A percentile compares a stretch with the other conserved stretches of the same genome.
Evolutionary conservation across 2,888 invertebrate genomes (phyloP).

Genomic region (Drosophila demipolita): DNA sequence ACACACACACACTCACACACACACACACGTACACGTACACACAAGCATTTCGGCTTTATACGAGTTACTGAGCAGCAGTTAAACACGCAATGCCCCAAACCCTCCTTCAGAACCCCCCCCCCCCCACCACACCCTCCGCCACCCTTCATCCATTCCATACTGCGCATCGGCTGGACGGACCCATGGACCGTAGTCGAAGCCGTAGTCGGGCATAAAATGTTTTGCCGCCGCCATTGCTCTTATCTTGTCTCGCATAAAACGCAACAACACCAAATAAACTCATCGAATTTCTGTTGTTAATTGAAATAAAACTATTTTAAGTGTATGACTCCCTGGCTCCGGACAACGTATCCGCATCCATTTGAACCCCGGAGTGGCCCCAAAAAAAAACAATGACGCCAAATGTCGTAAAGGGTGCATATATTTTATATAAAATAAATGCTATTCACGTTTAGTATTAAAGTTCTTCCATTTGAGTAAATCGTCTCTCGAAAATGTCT

Average conservation of each 20-base stretch:
- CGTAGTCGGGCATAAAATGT: constrained; percentile 63
- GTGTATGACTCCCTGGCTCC: constrained; percentile 30
- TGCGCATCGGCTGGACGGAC: constrained; percentile 47
- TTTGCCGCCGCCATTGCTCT: constrained; percentile 72
- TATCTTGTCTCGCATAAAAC: constrained; percentile 77
- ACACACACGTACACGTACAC: not conserved
- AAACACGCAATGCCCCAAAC: constrained; percentile 49
- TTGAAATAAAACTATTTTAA: constrained; percentile 79
- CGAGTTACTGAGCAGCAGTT: constrained; percentile 53
- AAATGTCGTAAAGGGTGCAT: constrained; percentile 31
- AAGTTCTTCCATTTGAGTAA: constrained; percentile 1
- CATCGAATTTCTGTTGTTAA: constrained; percentile 80
- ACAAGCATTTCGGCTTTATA: constrained; percentile 32
- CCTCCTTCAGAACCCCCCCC: not conserved
- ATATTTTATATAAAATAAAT: constrained; percentile 42
- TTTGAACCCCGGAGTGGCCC: constrained; percentile 14
- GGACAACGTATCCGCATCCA: not conserved
- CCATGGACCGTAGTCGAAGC: constrained; percentile 21
- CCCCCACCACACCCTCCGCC: not conserved
- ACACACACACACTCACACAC: constrained; percentile 30
- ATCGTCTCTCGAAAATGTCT: not conserved
- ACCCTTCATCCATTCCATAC: not conserved
- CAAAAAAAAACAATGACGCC: constrained; percentile 9
- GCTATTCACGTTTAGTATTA: constrained; percentile 10
- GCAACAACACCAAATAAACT: constrained; percentile 77